Evolutionary conservation across 2,113 vertebrate species (phyloP).

Genomic region (Leptocoma aspasia): DNA sequence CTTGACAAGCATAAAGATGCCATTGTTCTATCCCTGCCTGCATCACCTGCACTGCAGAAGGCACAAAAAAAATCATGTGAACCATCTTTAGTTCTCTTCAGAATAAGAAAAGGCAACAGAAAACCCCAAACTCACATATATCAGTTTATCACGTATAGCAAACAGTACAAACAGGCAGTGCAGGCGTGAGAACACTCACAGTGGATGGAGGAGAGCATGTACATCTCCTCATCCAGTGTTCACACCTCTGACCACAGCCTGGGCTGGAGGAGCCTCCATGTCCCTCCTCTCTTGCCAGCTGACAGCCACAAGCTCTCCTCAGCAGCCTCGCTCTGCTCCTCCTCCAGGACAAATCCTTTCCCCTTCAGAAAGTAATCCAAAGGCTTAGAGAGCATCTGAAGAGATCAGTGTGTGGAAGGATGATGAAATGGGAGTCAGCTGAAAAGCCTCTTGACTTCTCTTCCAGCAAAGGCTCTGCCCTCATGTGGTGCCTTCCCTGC

Average conservation of each 20-base stretch:
- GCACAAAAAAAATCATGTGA: background rate
- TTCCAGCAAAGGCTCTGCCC: background rate
- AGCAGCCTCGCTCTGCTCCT: background rate
- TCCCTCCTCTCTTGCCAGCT: background rate
- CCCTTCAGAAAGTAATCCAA: background rate
- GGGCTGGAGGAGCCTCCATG: background rate
- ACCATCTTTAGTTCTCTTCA: background rate
- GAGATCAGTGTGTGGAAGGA: background rate
- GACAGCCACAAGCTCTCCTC: background rate
- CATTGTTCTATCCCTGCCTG: background rate
- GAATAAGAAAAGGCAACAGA: background rate
- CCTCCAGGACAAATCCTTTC: background rate
- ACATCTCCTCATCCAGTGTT: background rate
- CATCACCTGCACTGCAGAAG: background rate
- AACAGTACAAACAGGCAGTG: background rate
- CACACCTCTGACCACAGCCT: background rate
- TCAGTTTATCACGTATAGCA: background rate
- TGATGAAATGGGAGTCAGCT: background rate
- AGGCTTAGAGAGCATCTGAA: background rate
- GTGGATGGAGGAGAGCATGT: background rate
- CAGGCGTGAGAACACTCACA: background rate
- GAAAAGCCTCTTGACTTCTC: background rate
- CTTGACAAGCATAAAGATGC: background rate
- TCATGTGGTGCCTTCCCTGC: rapidly evolving
- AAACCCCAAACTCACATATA: rapidly evolving